Conservation (phyloP, 2,797 vertebrate genomes). For the Tadarida brasiliensis region DNA sequence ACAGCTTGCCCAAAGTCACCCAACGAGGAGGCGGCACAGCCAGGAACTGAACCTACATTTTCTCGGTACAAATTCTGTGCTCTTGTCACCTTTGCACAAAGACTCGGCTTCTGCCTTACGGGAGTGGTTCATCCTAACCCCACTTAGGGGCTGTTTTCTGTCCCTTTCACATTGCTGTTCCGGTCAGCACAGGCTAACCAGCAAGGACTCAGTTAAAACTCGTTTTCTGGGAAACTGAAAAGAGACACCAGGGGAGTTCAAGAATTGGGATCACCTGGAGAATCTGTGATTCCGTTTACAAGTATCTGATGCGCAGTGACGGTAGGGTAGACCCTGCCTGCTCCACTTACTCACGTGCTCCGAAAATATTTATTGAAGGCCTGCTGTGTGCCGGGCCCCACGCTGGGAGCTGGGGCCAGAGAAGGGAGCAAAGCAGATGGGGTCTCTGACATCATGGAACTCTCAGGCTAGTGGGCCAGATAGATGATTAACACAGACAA, state of each 20-base stretch:
- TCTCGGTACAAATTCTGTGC: neutral
- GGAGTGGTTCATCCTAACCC: neutral
- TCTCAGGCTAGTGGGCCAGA: neutral
- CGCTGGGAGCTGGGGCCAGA: neutral
- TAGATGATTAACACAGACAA: neutral
- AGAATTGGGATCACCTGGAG: neutral
- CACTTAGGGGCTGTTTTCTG: neutral
- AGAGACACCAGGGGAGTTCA: neutral
- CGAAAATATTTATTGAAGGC: neutral
- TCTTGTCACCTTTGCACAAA: neutral
- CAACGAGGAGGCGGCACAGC: neutral
- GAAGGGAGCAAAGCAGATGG: neutral
- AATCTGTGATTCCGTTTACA: neutral
- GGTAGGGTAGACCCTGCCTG: neutral
- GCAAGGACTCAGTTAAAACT: neutral
- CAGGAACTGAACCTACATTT: neutral
- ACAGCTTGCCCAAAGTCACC: neutral
- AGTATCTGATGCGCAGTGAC: neutral
- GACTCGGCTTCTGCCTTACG: neutral
- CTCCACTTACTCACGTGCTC: neutral
- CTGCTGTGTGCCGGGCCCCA: neutral
- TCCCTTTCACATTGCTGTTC: neutral
- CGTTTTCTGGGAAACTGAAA: neutral
- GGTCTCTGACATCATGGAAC: neutral
- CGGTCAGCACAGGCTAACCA: neutral